phyloP scores from a whole-genome alignment of 2,888 invertebrate genomes.

The Philereme vetulata region DNA sequence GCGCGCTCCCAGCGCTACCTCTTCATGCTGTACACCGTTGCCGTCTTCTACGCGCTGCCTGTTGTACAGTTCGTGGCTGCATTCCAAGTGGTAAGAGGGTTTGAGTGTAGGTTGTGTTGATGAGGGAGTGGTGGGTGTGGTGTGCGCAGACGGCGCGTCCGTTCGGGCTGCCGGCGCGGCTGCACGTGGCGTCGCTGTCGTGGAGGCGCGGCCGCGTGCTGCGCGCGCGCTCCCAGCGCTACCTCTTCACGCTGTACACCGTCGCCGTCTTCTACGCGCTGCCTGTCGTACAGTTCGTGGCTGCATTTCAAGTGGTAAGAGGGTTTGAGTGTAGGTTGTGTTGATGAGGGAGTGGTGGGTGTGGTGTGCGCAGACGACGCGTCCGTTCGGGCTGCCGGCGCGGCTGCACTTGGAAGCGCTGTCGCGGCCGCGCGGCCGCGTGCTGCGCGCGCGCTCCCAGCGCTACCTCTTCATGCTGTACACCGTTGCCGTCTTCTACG shows the following conservation, averaged over 20 bases:
- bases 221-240: slow-evolving; percentile 79
- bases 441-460: slow-evolving; percentile 79
- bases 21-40: slow-evolving; percentile 88
- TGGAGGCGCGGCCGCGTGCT: slow-evolving; percentile 60
- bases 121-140: not conserved
- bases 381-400: slow-evolving; percentile 73
- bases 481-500: slow-evolving; percentile 93
- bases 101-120: no score
- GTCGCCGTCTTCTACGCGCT: slow-evolving; percentile 94
- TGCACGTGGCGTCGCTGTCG: slow-evolving; percentile 13
- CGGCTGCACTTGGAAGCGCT: slow-evolving; percentile 70
- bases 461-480: slow-evolving; percentile 84
- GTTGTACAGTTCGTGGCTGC: slow-evolving; percentile 93
- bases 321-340: no score
- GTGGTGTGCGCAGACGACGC: slow-evolving; percentile 15
- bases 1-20: slow-evolving; percentile 81
- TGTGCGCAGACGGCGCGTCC: slow-evolving; percentile 43
- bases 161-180: slow-evolving; percentile 52
- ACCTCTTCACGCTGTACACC: slow-evolving; percentile 86
- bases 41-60: slow-evolving; percentile 93
- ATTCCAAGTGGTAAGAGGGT: slow-evolving; percentile 88
- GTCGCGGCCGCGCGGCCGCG: slow-evolving; percentile 64
- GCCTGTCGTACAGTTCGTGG: slow-evolving; percentile 93
- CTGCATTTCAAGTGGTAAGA: slow-evolving; percentile 89
- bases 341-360: not conserved